phyloP scores from a whole-genome alignment of 2,888 invertebrate species.

The Hirtodrosophila confusa region DNA sequence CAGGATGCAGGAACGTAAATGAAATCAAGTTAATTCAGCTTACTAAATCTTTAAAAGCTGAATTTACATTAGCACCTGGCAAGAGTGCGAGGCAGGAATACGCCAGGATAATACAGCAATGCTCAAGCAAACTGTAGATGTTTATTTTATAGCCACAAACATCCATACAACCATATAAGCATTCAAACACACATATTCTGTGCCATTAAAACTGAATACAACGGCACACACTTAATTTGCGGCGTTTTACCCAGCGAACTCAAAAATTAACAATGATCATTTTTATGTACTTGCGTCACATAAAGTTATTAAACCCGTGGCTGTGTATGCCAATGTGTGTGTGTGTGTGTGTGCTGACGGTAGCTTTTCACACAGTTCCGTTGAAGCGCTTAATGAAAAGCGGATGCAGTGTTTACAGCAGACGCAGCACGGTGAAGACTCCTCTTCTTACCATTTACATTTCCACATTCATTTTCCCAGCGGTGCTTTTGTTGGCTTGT shows the following conservation, averaged over 20 bases:
- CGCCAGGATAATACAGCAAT: slow-evolving; percentile 36
- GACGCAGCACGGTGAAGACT: slow-evolving; percentile 6
- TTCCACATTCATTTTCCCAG: slow-evolving; percentile 5
- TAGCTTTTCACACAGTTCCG: slow-evolving; percentile 44
- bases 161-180: slow-evolving; percentile 9
- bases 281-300: slow-evolving; percentile 47
- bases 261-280: slow-evolving; percentile 65
- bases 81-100: background rate
- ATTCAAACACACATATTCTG: slow-evolving; percentile 3
- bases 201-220: slow-evolving; percentile 47
- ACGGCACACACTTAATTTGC: slow-evolving; percentile 61
- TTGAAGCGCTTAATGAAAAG: slow-evolving; percentile 56
- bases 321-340: slow-evolving; percentile 7
- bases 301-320: slow-evolving; percentile 53
- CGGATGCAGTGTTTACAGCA: slow-evolving; percentile 35
- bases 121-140: slow-evolving; percentile 26
- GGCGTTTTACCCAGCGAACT: slow-evolving; percentile 32
- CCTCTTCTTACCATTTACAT: background rate
- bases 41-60: slow-evolving; percentile 31
- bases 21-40: slow-evolving; percentile 30
- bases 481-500: slow-evolving; percentile 7
- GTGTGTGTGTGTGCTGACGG: slow-evolving; percentile 11
- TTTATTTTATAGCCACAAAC: slow-evolving; percentile 32
- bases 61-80: slow-evolving; percentile 39
- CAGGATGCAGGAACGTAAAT: slow-evolving; percentile 25